These are phyloP conservation scores for Polypedilum vanderplanki DNA, from an alignment of 1,140 invertebrate genomes.

Conservation along the genomic window DNA sequence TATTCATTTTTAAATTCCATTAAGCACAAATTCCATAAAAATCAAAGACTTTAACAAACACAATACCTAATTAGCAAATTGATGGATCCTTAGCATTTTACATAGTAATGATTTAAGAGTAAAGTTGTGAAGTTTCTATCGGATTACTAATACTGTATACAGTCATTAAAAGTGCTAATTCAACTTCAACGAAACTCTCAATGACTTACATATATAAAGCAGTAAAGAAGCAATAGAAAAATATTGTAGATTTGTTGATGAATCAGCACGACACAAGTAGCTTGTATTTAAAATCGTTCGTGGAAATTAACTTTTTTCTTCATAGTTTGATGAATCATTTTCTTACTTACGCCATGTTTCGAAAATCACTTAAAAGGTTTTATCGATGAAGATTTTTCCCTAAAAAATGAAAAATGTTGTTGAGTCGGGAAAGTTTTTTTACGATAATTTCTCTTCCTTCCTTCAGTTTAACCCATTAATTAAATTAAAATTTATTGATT, in stretches of 20 bases:
- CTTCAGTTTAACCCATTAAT: neutral
- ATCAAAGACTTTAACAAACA: too few species aligned
- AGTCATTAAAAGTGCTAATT: constrained; percentile 11
- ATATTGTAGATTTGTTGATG: constrained; percentile 5
- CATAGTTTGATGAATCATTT: constrained; percentile 19
- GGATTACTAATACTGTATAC: neutral
- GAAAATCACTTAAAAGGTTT: constrained; percentile 23
- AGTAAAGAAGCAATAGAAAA: neutral
- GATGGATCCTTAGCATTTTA: too few species aligned
- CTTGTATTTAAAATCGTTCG: neutral
- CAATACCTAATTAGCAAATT: too few species aligned
- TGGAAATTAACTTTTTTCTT: neutral
- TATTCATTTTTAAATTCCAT: too few species aligned
- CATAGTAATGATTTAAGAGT: too few species aligned
- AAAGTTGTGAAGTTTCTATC: too few species aligned
- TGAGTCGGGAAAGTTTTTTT: neutral
- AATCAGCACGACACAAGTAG: neutral
- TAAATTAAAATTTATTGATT: constrained; percentile 22
- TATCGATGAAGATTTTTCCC: neutral
- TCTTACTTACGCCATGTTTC: neutral
- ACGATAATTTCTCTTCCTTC: neutral
- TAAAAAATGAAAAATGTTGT: neutral
- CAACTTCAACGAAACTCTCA: neutral
- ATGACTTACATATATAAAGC: neutral
- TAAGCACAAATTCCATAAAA: too few species aligned